phyloP scores from a whole-genome alignment of 2,113 vertebrate genomes.

The Alectura lathami region DNA sequence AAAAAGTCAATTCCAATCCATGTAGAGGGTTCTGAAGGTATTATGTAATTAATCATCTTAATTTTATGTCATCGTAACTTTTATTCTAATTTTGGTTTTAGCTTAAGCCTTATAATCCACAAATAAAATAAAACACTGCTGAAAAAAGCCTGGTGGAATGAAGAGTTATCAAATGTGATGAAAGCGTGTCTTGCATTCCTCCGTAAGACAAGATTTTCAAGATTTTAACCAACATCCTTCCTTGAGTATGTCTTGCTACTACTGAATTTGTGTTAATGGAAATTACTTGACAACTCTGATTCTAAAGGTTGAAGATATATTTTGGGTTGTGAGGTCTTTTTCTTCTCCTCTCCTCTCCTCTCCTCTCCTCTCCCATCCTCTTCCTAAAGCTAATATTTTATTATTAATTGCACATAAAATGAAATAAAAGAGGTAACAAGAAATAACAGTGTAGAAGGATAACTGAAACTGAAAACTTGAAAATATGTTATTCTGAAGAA shows the following conservation, averaged over 20 bases:
- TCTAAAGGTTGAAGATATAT: not conserved
- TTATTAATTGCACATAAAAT: not conserved
- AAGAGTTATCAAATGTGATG: not conserved
- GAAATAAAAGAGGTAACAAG: not conserved
- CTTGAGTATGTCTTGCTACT: not conserved
- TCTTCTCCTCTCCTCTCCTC: no score
- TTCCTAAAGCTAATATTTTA: no score
- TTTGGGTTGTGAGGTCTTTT: not conserved
- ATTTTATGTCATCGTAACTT: not conserved
- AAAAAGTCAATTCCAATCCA: not conserved
- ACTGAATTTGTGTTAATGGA: not conserved
- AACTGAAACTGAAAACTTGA: not conserved
- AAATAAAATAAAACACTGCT: not conserved
- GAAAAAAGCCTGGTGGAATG: not conserved
- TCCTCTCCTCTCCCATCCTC: no score
- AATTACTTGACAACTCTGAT: not conserved
- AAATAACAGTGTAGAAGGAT: not conserved
- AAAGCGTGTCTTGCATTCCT: not conserved
- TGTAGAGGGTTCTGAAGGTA: not conserved
- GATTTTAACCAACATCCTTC: no score
- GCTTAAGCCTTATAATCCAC: not conserved
- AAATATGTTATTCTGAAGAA: not conserved
- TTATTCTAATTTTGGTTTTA: not conserved
- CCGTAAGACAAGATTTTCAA: not conserved
- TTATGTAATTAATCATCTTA: not conserved